Conservation (phyloP, 1,140 invertebrate species). For the Cydia splendana region DNA sequence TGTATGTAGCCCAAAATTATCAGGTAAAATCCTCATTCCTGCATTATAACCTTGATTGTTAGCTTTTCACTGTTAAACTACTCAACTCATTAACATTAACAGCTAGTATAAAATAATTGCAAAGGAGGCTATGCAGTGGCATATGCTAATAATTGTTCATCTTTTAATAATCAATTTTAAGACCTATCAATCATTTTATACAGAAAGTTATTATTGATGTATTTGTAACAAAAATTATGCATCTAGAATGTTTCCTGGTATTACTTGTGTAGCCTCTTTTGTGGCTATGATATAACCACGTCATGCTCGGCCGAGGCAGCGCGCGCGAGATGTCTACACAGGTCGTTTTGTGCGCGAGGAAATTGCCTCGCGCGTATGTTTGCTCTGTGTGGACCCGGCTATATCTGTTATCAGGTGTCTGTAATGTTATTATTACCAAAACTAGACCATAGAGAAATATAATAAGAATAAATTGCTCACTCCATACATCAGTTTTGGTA, state of each 20-base stretch:
- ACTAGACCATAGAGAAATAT: neutral
- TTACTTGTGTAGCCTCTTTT: conserved; percentile 66
- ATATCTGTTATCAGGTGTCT: conserved; percentile 3
- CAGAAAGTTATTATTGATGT: conserved; percentile 39
- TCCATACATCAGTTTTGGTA: too few relatives aligned
- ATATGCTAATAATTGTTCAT: neutral
- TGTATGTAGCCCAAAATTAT: conserved; percentile 91
- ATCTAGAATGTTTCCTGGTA: conserved; percentile 31
- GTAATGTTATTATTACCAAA: neutral
- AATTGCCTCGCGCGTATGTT: too few relatives aligned
- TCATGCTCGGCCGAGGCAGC: neutral
- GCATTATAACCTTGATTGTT: neutral
- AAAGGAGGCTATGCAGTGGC: conserved; percentile 31
- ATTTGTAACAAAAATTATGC: too few relatives aligned
- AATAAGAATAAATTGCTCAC: too few relatives aligned
- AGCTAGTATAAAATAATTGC: conserved; percentile 2
- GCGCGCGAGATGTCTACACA: too few relatives aligned
- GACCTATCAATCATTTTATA: conserved; percentile 41
- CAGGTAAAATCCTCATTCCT: conserved; percentile 80
- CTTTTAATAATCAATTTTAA: neutral
- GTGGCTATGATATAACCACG: conserved; percentile 44
- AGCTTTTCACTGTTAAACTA: too few relatives aligned
- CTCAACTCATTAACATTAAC: too few relatives aligned
- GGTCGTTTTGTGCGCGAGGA: too few relatives aligned
- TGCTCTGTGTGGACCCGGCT: too few relatives aligned